Evolutionary conservation across 2,113 vertebrate genomes (phyloP).

Genomic region (Ifrita kowaldi): DNA sequence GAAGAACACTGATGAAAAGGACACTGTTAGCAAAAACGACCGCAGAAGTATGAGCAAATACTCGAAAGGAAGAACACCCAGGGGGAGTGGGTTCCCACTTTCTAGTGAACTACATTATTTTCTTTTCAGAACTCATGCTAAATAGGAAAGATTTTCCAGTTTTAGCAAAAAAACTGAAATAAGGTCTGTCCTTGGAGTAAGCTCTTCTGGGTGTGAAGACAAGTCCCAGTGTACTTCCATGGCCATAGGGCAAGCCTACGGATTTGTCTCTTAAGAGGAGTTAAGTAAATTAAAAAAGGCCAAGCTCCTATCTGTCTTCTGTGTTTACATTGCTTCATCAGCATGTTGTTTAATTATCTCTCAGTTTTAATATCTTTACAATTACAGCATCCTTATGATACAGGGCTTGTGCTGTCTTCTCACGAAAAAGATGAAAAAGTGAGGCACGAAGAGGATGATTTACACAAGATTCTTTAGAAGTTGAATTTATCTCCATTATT

Average conservation of each 20-base stretch:
- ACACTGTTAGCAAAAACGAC: slow-evolving; percentile 29
- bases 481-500: not conserved
- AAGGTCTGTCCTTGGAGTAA: not conserved
- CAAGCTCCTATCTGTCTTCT: not conserved
- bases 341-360: not conserved
- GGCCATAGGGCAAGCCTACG: not conserved
- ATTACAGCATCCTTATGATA: not conserved
- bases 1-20: slow-evolving; percentile 30
- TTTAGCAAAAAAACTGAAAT: not conserved
- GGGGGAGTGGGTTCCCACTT: slow-evolving; percentile 23
- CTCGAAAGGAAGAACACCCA: slow-evolving; percentile 42
- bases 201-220: not conserved
- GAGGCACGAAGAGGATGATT: not conserved
- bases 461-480: not conserved
- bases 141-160: slow-evolving; percentile 30
- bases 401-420: not conserved
- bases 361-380: not conserved
- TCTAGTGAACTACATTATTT: slow-evolving; percentile 29
- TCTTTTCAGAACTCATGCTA: slow-evolving; percentile 13
- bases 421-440: not conserved
- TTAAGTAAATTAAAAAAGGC: not conserved
- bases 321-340: not conserved
- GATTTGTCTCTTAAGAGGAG: not conserved
- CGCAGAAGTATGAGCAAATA: slow-evolving; percentile 40
- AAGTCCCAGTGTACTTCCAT: not conserved